Conservation (phyloP, 2,888 invertebrate genomes). For the Pseudanteris insignis region DNA sequence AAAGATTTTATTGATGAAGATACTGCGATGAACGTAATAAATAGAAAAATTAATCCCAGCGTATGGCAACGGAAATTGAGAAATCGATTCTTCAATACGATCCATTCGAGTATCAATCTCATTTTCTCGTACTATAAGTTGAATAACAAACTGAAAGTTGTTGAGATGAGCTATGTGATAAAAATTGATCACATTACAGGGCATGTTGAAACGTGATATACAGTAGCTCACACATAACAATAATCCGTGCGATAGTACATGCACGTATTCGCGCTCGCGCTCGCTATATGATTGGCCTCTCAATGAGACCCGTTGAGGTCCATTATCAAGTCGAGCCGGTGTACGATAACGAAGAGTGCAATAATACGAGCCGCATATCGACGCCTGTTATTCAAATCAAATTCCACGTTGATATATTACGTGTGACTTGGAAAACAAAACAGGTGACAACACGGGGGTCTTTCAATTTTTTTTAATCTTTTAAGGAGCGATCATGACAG, state of each 20-base stretch:
- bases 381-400: conserved; percentile 17
- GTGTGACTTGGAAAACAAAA: conserved; percentile 15
- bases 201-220: conserved; percentile 37
- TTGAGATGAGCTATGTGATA: conserved; percentile 14
- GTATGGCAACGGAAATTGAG: no score
- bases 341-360: conserved; percentile 42
- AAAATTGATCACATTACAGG: conserved; percentile 18
- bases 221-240: conserved; percentile 21
- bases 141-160: no score
- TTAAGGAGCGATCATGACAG: no score
- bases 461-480: no score
- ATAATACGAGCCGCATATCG: conserved; percentile 32
- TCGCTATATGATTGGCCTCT: conserved; percentile 33
- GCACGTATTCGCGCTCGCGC: conserved; percentile 1
- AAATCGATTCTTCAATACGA: no score
- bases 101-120: no score
- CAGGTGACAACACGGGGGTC: conserved; percentile 14
- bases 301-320: conserved; percentile 41
- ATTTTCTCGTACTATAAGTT: no score
- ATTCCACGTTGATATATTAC: conserved; percentile 25
- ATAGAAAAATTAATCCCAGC: no score
- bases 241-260: conserved; percentile 9
- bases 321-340: conserved; percentile 36
- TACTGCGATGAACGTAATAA: no score
- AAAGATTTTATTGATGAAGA: no score